Conservation (phyloP, 2,888 invertebrate species). For the Rhagonycha fulva region DNA sequence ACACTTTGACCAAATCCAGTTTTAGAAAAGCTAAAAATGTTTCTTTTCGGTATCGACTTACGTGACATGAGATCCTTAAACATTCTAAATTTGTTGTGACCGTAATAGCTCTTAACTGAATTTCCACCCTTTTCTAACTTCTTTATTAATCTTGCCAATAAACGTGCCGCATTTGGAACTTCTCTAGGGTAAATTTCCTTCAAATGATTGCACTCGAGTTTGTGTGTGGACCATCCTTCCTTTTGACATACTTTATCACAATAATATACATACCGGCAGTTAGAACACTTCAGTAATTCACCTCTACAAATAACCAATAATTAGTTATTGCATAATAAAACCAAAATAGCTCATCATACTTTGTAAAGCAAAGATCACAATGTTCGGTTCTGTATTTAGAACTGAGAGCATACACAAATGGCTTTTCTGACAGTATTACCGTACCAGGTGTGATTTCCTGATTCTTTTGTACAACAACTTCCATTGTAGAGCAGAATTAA, state of each 20-base stretch:
- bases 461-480: background rate
- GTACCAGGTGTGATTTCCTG: slow-evolving; percentile 64
- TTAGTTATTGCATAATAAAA: background rate
- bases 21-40: background rate
- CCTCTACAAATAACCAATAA: slow-evolving; percentile 59
- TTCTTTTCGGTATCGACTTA: slow-evolving; percentile 58
- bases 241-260: slow-evolving; percentile 82
- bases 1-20: background rate
- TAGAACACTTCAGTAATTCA: slow-evolving; percentile 79
- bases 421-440: slow-evolving; percentile 71
- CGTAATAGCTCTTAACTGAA: slow-evolving; percentile 69
- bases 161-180: slow-evolving; percentile 81
- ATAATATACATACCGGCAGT: slow-evolving; percentile 82
- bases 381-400: slow-evolving; percentile 69
- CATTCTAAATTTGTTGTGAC: slow-evolving; percentile 70
- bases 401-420: slow-evolving; percentile 75
- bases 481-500: background rate
- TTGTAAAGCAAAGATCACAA: slow-evolving; percentile 78
- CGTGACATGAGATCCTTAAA: slow-evolving; percentile 91
- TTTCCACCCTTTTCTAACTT: slow-evolving; percentile 71
- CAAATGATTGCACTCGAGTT: slow-evolving; percentile 79
- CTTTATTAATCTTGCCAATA: slow-evolving; percentile 77
- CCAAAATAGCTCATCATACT: slow-evolving; percentile 58
- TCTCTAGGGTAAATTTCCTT: slow-evolving; percentile 72
- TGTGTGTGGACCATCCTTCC: slow-evolving; percentile 81